Evolutionary conservation across 2,888 invertebrate species (phyloP).

Genomic region (Cybosia mesomella): DNA sequence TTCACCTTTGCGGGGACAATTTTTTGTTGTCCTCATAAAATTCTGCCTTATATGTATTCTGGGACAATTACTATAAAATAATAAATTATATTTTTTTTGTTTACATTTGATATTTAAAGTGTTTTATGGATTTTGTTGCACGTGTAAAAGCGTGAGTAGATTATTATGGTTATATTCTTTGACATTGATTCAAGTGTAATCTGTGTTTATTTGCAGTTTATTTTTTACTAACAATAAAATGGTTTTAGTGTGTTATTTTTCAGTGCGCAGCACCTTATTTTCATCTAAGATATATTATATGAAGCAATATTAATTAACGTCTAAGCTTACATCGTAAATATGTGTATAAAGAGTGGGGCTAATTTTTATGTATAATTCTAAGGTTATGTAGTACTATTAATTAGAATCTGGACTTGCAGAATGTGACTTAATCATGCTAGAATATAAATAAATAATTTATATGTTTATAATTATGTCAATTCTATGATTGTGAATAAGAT

Average conservation of each 20-base stretch:
- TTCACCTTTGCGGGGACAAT: conserved; percentile 56
- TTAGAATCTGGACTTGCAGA: conserved; percentile 42
- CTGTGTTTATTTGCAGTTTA: neutral
- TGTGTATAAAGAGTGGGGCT: conserved; percentile 32
- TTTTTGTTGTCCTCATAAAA: conserved; percentile 45
- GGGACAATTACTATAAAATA: conserved; percentile 51
- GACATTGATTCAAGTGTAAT: conserved; percentile 17
- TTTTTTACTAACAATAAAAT: neutral
- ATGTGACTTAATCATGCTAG: conserved; percentile 40
- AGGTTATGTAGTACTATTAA: conserved; percentile 37
- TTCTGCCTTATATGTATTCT: conserved; percentile 56
- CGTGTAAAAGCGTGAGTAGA: conserved; percentile 43
- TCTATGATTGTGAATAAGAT: neutral
- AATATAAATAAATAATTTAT: conserved; percentile 16
- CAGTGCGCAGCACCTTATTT: conserved; percentile 29
- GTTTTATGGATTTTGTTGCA: conserved; percentile 40
- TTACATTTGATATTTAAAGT: conserved; percentile 39
- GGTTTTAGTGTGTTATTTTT: conserved; percentile 18
- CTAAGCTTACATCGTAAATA: conserved; percentile 26
- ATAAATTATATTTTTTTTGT: conserved; percentile 53
- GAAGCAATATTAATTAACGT: conserved; percentile 23
- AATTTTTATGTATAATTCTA: conserved; percentile 38
- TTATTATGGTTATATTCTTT: conserved; percentile 35
- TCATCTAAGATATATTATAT: conserved; percentile 23
- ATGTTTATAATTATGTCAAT: conserved; percentile 17